phyloP scores from a whole-genome alignment of 1,140 invertebrate genomes.

The Asbolus verrucosus region DNA sequence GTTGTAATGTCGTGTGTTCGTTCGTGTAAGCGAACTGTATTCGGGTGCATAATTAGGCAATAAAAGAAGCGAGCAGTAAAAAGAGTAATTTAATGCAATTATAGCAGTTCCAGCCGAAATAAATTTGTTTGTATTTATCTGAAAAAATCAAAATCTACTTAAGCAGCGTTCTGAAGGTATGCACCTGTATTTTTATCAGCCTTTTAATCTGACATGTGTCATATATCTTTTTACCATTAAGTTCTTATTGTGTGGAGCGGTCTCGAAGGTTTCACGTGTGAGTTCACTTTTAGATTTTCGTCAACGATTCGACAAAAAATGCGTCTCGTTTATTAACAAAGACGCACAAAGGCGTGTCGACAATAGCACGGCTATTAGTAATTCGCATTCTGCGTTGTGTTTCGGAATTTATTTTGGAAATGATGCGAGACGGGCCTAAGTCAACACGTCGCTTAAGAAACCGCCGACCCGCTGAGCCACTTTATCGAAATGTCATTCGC shows the following conservation, averaged over 20 bases:
- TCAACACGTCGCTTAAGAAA: slow-evolving; percentile 26
- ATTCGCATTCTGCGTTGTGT: slow-evolving; percentile 24
- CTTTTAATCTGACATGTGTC: slow-evolving; percentile 45
- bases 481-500: slow-evolving; percentile 34
- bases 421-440: slow-evolving; percentile 26
- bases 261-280: slow-evolving; percentile 40
- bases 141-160: slow-evolving; percentile 39
- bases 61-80: slow-evolving; percentile 23
- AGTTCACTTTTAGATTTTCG: slow-evolving; percentile 22
- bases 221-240: slow-evolving; percentile 46
- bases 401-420: slow-evolving; percentile 33
- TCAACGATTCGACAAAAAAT: slow-evolving; percentile 20
- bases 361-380: slow-evolving; percentile 35
- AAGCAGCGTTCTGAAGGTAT: slow-evolving; percentile 22
- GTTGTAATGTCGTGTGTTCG: slow-evolving; percentile 17
- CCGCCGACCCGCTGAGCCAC: slow-evolving; percentile 20
- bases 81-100: slow-evolving; percentile 31
- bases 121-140: slow-evolving; percentile 37
- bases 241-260: slow-evolving; percentile 40
- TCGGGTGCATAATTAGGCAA: slow-evolving; percentile 13
- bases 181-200: slow-evolving; percentile 42
- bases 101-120: slow-evolving; percentile 22
- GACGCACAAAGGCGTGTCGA: slow-evolving; percentile 16
- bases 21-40: slow-evolving; percentile 1
- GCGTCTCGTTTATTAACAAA: slow-evolving; percentile 35